These are phyloP conservation scores for Medauroidea extradentata DNA, from an alignment of 1,140 invertebrate genomes.

Conservation along the genomic window DNA sequence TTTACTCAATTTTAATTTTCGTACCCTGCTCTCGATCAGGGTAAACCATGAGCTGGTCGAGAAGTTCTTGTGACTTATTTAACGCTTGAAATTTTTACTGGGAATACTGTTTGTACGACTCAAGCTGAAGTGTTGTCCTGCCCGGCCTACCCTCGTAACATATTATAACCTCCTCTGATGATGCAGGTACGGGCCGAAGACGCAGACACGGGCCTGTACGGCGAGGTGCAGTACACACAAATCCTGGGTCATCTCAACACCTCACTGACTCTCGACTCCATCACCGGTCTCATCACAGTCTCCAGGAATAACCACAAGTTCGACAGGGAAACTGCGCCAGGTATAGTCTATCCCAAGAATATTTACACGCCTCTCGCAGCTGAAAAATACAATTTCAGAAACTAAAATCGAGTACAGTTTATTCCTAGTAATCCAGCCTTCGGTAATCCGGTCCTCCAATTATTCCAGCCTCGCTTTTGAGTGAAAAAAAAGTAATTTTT, in stretches of 20 bases:
- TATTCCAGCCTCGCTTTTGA: no score
- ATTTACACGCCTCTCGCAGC: no score
- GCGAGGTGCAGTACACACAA: slow-evolving; percentile 68
- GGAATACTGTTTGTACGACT: not conserved
- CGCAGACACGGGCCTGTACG: slow-evolving; percentile 65
- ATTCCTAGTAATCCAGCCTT: no score
- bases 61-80: not conserved
- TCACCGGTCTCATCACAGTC: slow-evolving; percentile 74
- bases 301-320: slow-evolving; percentile 67
- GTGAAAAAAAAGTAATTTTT: no score
- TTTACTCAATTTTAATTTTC: no score
- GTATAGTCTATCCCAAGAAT: slow-evolving; percentile 23
- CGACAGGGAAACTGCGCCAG: slow-evolving; percentile 73
- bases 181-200: slow-evolving; percentile 61
- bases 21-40: no score
- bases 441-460: no score
- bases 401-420: no score
- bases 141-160: no score
- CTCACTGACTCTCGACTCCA: slow-evolving; percentile 70
- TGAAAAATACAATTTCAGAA: no score
- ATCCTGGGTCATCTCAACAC: slow-evolving; percentile 70
- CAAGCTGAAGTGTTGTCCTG: no score
- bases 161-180: no score
- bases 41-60: slow-evolving; percentile 1
- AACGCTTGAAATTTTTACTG: not conserved